Evolutionary conservation across 2,113 vertebrate genomes (phyloP), one percentile per base, ranked within the genome.

Genomic region (Glaucomys volans): DNA sequence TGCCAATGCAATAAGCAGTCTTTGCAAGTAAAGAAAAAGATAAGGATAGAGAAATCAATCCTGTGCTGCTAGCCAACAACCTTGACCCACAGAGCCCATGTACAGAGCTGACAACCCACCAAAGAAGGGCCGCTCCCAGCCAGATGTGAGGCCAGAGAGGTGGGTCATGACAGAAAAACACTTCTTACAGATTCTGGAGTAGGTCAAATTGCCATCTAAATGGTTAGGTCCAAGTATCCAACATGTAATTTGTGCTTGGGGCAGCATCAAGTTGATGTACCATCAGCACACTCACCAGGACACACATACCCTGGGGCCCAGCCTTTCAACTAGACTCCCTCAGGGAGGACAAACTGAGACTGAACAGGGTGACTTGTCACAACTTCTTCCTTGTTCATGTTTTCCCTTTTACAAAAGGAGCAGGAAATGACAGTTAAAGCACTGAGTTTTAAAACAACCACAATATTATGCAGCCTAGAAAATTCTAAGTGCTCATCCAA

Each of bases 1-100:
- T 30, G 66, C 18, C 30, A 93, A 64, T 37, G 50, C 64, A 97
- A 96, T 85, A 83, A 59, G 17, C 13, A 89, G 44, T 79, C 64
- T 82, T 64, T 47, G 2, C 40, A 91, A 67, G 81, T 52, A 84
- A 86, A 69, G 17, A 50, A 88, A 85, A 32, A 75, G 80, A 76
- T 0, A 30, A 90, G 13, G 40, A 83, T 10, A 13, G 74, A 79
- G 64, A 79, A 64, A 72, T 20, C 1, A 42, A 32, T 18, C 28
- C 30, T 62, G 37, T 2, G 64, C 37, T 52, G 16, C 32, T 52
- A 5, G 17, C 37, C 50, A 80, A 24, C 32, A 35, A 72, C 42
- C 54, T 42, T 4, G 3, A 72, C 28, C 32, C 42, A n/a, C 9
- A 87, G 22, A 26, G 67, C 0, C 28, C 16, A n/a, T 50, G 42